A percentile compares a stretch with the other conserved stretches of the same genome.
Evolutionary conservation across 2,113 vertebrate species (phyloP).

Genomic region (Corythaeola cristata): DNA sequence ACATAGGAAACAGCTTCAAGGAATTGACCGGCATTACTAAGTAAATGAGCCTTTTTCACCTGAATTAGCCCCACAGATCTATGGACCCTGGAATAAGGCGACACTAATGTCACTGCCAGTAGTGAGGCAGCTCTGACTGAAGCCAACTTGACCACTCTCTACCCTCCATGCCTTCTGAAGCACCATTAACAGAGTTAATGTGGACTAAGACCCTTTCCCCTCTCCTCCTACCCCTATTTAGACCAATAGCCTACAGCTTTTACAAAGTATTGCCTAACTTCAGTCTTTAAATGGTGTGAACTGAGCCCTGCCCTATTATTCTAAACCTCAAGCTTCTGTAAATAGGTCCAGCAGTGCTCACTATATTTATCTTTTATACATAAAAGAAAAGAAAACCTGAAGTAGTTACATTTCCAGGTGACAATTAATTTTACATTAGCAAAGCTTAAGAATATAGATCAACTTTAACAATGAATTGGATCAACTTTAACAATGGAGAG

Average conservation of each 20-base stretch:
- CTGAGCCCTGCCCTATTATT: neutral
- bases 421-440: neutral
- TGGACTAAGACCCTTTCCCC: neutral
- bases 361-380: neutral
- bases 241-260: neutral
- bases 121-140: neutral
- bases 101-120: neutral
- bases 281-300: neutral
- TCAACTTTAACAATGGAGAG: neutral
- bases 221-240: neutral
- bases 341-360: neutral
- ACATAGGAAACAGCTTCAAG: neutral
- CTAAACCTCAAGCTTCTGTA: neutral
- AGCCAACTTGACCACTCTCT: neutral
- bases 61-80: neutral
- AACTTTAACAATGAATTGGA: neutral
- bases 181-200: neutral
- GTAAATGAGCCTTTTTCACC: neutral
- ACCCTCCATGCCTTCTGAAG: neutral
- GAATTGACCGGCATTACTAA: neutral
- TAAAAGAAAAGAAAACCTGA: neutral
- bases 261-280: neutral
- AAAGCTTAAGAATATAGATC: neutral
- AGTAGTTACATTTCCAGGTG: neutral
- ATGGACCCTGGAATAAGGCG: rapidly evolving